Base-by-base conservation (phyloP, 2,888 invertebrate genomes). In the Cabera pusaria region DNA sequence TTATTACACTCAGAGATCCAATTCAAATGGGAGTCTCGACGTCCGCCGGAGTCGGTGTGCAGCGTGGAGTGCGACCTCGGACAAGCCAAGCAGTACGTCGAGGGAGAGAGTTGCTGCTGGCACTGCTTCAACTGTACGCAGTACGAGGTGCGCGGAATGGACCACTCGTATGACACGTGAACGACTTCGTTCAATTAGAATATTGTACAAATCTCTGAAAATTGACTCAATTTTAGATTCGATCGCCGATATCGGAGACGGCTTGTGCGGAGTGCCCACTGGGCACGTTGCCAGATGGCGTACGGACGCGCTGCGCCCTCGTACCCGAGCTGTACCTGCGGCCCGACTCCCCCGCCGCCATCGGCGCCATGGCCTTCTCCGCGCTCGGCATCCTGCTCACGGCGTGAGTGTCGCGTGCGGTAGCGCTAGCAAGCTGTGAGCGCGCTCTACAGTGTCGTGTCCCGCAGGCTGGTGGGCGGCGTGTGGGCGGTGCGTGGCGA, bases 81-180 rank as follows among this genome's bases (percentile, higher is more conserved):
- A 0, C 97, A 98, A 80, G 97, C 97, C 43, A 97, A 96, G 87
- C 95, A 96, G 76, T 96, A 96, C 79, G 95, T 97, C 25, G 97
- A 97, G 73, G 97, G 97, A 0, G 97, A 97, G 79, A 95, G 95
- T 74, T 97, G 97, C 78, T 97, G 97, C 76, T 97, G 97, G 97
- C 96, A 96, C 74, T 97, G 97, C 83, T 95, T 84, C 67, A 85
- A 85, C 69, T 85, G 98, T 61, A 84, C 85, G 17, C 83, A 83
- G 53, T 85, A 84, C 16, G 86, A 85, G 17, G 18, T 31, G 12
- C 5, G 21, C 5, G 17, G n/a, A n/a, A n/a, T n/a, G n/a, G n/a
- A n/a, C n/a, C n/a, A n/a, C n/a, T n/a, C n/a, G n/a, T n/a, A n/a
- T n/a, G n/a, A n/a, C n/a, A n/a, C n/a, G n/a, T n/a, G n/a, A n/a